Evolutionary conservation across 2,113 vertebrate genomes (phyloP).

Genomic region (Ornithorhynchus anatinus): DNA sequence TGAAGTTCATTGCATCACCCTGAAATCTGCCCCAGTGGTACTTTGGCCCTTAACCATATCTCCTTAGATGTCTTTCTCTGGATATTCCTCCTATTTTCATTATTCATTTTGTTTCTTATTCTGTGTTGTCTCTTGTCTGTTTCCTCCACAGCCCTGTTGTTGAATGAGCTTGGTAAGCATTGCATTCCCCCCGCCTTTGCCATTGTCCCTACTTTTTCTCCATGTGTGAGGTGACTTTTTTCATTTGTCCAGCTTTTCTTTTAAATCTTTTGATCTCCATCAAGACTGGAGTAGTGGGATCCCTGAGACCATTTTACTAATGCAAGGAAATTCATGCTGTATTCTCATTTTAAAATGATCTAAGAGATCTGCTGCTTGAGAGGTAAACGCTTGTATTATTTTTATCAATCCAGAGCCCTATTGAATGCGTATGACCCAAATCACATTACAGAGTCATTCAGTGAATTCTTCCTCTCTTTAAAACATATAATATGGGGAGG

Average conservation of each 20-base stretch:
- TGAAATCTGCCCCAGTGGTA: neutral
- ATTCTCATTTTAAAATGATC: neutral
- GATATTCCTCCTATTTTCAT: conserved; percentile 76
- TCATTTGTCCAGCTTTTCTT: conserved; percentile 27
- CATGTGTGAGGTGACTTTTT: conserved; percentile 24
- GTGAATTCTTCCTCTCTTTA: conserved; percentile 1
- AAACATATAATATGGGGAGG: neutral
- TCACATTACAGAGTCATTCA: no score
- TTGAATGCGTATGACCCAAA: no score
- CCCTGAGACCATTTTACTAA: conserved; percentile 35
- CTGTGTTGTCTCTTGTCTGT: conserved; percentile 82
- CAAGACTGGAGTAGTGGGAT: conserved; percentile 26
- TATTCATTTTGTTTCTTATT: conserved; percentile 83
- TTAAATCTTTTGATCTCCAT: conserved; percentile 34
- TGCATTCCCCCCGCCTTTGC: conserved; percentile 68
- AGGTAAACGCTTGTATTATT: neutral
- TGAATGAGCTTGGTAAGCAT: conserved; percentile 87
- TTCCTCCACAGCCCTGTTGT: conserved; percentile 84
- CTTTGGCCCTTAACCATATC: neutral
- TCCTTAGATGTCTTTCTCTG: conserved; percentile 71
- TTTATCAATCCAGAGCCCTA: no score
- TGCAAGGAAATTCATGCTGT: conserved; percentile 6
- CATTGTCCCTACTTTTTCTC: conserved; percentile 51
- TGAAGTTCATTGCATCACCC: neutral
- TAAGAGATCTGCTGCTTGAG: neutral